Conservation (phyloP, 2,113 vertebrate genomes). For the Suncus etruscus region DNA sequence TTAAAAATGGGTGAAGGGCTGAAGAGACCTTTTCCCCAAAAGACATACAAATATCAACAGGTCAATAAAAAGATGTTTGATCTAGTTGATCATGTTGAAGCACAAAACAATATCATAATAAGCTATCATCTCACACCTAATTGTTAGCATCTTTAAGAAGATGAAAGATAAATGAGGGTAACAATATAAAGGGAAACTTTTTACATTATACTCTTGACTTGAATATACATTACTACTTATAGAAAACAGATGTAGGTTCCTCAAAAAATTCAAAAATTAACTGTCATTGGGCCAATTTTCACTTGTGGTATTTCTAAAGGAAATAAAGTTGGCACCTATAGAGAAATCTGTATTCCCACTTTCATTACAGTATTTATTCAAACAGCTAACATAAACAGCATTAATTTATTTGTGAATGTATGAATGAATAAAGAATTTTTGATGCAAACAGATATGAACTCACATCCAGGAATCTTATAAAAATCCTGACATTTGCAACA, state of each 20-base stretch:
- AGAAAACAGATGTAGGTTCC: background rate
- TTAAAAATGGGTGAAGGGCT: background rate
- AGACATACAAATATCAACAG: background rate
- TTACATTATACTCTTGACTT: background rate
- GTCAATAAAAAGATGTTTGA: background rate
- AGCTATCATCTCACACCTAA: background rate
- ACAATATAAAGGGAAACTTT: background rate
- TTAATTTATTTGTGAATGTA: background rate
- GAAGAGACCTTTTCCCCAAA: background rate
- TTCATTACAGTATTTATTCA: background rate
- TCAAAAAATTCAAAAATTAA: background rate
- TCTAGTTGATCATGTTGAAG: background rate
- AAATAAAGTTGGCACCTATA: constrained; percentile 1
- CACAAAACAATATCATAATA: background rate
- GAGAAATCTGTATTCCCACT: background rate
- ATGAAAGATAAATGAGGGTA: background rate
- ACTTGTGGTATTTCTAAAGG: background rate
- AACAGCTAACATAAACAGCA: background rate
- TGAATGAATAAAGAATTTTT: background rate
- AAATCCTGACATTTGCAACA: background rate
- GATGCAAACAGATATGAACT: background rate
- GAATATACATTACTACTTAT: background rate
- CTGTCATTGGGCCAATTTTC: background rate
- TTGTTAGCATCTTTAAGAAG: background rate
- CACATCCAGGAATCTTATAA: background rate